phyloP scores from a whole-genome alignment of 2,113 vertebrate species.

The Malurus melanocephalus region DNA sequence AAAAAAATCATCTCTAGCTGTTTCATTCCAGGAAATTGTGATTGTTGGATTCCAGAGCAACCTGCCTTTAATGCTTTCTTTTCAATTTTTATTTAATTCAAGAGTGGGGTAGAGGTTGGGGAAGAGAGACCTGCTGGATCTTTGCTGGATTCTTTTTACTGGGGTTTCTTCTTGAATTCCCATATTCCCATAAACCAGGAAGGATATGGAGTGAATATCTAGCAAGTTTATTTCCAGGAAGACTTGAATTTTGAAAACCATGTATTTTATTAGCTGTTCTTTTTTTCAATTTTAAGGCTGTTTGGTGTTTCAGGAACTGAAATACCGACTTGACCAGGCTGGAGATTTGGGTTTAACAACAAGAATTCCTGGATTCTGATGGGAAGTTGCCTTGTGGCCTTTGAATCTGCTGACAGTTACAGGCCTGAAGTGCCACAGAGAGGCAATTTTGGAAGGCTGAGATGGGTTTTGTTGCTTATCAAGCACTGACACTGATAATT shows the following conservation, averaged over 20 bases:
- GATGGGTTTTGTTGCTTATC: background rate
- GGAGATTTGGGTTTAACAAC: background rate
- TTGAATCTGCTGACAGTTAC: background rate
- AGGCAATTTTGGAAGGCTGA: background rate
- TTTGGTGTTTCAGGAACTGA: background rate
- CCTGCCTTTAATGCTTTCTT: background rate
- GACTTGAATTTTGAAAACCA: background rate
- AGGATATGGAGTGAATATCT: background rate
- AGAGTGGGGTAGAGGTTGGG: background rate
- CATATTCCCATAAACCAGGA: background rate
- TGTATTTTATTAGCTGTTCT: rapidly evolving
- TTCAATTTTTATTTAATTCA: background rate
- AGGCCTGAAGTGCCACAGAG: background rate
- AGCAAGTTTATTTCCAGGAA: background rate
- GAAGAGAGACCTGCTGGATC: background rate
- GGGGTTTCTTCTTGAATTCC: background rate
- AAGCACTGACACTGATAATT: background rate
- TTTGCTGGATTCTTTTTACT: background rate
- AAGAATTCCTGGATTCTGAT: background rate
- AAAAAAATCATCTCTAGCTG: background rate
- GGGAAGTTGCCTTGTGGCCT: background rate
- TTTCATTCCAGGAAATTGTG: background rate
- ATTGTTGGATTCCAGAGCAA: background rate
- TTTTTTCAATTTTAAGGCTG: rapidly evolving
- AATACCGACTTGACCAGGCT: background rate